Evolutionary conservation across 1,140 invertebrate species (phyloP).

Genomic region (Bilobella aurantiaca): DNA sequence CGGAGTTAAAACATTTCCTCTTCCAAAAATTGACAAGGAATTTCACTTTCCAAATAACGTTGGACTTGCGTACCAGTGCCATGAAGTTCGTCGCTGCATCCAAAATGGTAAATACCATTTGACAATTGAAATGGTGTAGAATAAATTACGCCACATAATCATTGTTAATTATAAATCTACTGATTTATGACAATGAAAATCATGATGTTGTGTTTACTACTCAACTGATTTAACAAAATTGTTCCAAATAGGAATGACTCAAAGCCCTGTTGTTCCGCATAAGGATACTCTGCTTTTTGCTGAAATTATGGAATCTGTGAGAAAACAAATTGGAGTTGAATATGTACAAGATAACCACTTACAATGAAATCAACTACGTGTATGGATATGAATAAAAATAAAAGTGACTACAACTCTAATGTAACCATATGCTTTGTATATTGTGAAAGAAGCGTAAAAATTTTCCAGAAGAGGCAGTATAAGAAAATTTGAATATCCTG

Average conservation of each 20-base stretch:
- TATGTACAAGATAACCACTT: constrained; percentile 52
- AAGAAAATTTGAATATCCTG: no score
- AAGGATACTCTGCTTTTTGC: constrained; percentile 53
- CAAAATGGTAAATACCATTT: constrained; percentile 42
- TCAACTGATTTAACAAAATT: neutral
- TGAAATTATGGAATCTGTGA: constrained; percentile 53
- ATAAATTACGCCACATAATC: no score
- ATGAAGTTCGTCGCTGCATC: constrained; percentile 58
- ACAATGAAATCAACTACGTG: no score
- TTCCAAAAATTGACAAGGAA: constrained; percentile 45
- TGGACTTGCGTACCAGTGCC: constrained; percentile 61
- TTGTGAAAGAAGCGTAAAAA: no score
- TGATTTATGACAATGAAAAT: no score
- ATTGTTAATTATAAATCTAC: no score
- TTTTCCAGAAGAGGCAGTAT: no score
- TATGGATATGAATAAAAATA: no score
- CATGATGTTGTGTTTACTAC: no score
- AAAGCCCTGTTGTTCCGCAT: constrained; percentile 51
- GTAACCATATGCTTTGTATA: no score
- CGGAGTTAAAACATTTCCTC: constrained; percentile 42
- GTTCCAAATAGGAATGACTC: constrained; percentile 46
- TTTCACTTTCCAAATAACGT: constrained; percentile 55
- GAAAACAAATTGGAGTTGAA: constrained; percentile 54
- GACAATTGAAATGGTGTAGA: no score
- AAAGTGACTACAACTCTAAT: no score